Conservation (phyloP, 2,113 vertebrate genomes). For the Menidia beryllina region DNA sequence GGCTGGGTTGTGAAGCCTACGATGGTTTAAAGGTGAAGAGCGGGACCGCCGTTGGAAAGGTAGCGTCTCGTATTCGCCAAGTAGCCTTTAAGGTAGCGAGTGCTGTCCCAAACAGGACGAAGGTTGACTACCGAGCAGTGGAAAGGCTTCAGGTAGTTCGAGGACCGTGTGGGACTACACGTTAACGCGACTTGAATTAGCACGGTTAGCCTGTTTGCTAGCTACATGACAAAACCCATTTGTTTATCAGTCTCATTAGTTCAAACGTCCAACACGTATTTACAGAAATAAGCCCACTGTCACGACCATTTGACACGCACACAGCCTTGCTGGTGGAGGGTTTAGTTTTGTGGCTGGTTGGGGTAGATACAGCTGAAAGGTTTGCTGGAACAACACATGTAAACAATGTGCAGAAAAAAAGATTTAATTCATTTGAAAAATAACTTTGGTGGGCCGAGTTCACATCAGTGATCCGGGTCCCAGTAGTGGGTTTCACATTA, state of each 20-base stretch:
- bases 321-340: background rate
- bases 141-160: background rate
- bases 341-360: background rate
- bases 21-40: slow-evolving; percentile 57
- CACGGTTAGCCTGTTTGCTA: slow-evolving; percentile 58
- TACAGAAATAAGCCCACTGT: background rate
- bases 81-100: background rate
- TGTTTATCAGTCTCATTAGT: background rate
- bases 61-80: background rate
- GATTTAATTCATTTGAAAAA: too few relatives aligned
- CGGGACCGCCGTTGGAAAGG: slow-evolving; percentile 29
- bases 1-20: slow-evolving; percentile 38
- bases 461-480: background rate
- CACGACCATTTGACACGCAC: background rate
- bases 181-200: slow-evolving; percentile 17
- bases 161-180: background rate
- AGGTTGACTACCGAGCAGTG: background rate
- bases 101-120: too few relatives aligned
- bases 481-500: background rate
- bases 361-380: too few relatives aligned
- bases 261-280: background rate
- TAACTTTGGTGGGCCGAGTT: background rate
- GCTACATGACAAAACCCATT: background rate
- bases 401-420: background rate
- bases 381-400: background rate